Evolutionary conservation across 2,113 vertebrate species (phyloP), one percentile per base, ranked within the genome.

Genomic region (Dicaeum eximium): DNA sequence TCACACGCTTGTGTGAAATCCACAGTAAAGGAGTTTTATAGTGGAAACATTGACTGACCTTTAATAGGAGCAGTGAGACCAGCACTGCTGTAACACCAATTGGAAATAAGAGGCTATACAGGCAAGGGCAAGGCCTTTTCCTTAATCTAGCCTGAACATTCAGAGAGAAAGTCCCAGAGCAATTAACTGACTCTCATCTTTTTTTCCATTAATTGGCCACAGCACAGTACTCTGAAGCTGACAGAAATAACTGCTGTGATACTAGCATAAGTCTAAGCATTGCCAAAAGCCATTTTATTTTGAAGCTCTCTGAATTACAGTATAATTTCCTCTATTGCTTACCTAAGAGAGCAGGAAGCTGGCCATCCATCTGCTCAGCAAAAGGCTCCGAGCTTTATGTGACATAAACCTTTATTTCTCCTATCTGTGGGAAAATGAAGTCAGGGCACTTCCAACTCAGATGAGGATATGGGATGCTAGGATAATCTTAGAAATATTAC

Each of bases 31-130:
- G 44, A 85, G 57, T 71, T 95, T 97, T 94, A 95, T 95, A 91
- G 87, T 97, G 96, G 96, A 95, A 96, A 97, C 17, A 58, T 15
- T 94, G 94, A 92, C 90, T 94, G 93, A 94, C 84, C 87, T 92
- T 88, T 95, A 81, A 75, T 62, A 79, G 69, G 33, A 87, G 78
- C 54, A 37, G 54, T 0, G 3, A 61, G 78, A 42, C 93, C 90
- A 86, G 85, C 50, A 58, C 66, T 94, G 66, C 93, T 80, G 78
- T 92, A 90, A 91, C 81, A 87, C 77, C 77, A 57, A 12, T 50
- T 91, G 94, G 84, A 95, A 95, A 93, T 66, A 88, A 48, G 80
- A 77, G 64, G 64, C 74, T 40, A 11, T 61, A 44, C 21, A 54
- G 84, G 47, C 42, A n/a, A 50, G 27, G 85, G 44, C 72, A 92